Base-by-base conservation (phyloP, 2,113 vertebrate genomes). In the Brachionichthys hirsutus region DNA sequence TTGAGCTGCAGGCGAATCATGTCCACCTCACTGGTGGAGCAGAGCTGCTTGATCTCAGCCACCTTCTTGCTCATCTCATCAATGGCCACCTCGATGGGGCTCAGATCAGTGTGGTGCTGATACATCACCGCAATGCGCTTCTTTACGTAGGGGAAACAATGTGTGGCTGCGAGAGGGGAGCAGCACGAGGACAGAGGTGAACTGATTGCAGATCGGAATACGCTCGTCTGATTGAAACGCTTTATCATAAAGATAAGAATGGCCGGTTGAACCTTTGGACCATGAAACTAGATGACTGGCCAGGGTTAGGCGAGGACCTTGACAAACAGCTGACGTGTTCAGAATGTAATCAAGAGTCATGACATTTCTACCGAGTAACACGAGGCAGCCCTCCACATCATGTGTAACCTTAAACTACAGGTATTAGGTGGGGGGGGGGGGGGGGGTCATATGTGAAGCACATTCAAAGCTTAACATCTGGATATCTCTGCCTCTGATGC, bases 31-130 rank as follows among this genome's bases (percentile, higher is more conserved):
- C 90, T 88, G 6, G 94, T 93, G 52, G 95, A 94, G 80, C 96
- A 98, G 20, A 99, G 93, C 78, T 95, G 95, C 16, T 93, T 87
- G 15, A 99, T 93, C 83, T 99, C 97, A 0, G 92, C 92, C 78
- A 98, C 95, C 68, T 98, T 98, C 86, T 94, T 97, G 73, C 95
- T 98, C 97, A 98, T 99, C 85, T 98, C 97, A 1, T 99, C 97
- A 13, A 99, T 97, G 80, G 97, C 97, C 67, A 99, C 97, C 81
- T 99, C 97, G 11, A 99, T 97, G 61, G 97, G 97, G 80, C 96
- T 98, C 81, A 99, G 92, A 62, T 99, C 97, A 0, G 94, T 94
- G 78, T 99, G 95, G 72, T 99, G 97, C 51, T 99, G 96, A 85
- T 99, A 99, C 97, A 99, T 98, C 38, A 99, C 94, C 0, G 97